phyloP scores from a whole-genome alignment of 2,113 vertebrate genomes.

The Odontophorus gujanensis region DNA sequence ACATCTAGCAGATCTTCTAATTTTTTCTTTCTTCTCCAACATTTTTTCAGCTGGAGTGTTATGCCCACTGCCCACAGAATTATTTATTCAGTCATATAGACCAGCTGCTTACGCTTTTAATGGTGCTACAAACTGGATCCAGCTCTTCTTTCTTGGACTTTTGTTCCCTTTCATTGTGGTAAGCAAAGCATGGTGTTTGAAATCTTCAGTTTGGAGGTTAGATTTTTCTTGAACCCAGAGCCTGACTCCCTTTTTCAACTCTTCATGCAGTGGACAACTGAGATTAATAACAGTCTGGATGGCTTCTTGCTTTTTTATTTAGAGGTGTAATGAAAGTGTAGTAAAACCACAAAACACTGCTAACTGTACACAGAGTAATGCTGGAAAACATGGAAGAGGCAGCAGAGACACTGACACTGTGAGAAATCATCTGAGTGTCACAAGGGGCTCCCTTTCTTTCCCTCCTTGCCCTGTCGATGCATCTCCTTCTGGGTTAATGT shows the following conservation, averaged over 20 bases:
- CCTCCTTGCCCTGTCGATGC: background rate
- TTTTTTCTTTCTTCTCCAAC: background rate
- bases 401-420: background rate
- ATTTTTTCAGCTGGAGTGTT: slow-evolving; percentile 73
- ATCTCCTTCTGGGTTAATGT: background rate
- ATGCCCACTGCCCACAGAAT: slow-evolving; percentile 77
- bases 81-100: slow-evolving; percentile 83
- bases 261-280: background rate
- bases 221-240: background rate
- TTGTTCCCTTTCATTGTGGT: slow-evolving; percentile 85
- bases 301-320: background rate
- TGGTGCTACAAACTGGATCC: slow-evolving; percentile 76
- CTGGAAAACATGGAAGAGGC: background rate
- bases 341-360: background rate
- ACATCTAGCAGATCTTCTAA: background rate
- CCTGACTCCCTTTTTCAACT: background rate
- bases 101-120: slow-evolving; percentile 77
- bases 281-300: background rate
- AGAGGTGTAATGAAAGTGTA: background rate
- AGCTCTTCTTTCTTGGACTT: slow-evolving; percentile 83
- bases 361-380: background rate
- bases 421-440: background rate
- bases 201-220: background rate
- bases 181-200: slow-evolving; percentile 14
- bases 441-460: background rate